Percentiles rank a stretch among this genome's conserved stretches.
Evolutionary conservation across 2,888 invertebrate species (phyloP).

Genomic region (Rutpela maculata): DNA sequence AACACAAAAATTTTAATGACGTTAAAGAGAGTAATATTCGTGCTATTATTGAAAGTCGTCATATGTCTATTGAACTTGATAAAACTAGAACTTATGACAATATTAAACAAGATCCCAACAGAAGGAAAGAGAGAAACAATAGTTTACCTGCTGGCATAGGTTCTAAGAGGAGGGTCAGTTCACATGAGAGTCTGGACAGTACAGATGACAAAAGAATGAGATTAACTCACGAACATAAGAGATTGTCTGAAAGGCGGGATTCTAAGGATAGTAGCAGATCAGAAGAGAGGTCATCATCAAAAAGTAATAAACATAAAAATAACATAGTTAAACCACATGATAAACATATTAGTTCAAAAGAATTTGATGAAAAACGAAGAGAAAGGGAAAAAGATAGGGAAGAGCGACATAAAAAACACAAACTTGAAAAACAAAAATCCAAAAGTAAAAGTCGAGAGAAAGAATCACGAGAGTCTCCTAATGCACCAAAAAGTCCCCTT

Average conservation of each 20-base stretch:
- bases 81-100: constrained; percentile 66
- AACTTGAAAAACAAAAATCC: constrained; percentile 66
- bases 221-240: constrained; percentile 75
- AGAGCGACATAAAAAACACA: constrained; percentile 68
- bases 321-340: constrained; percentile 76
- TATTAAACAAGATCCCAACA: constrained; percentile 67
- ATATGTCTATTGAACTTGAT: constrained; percentile 75
- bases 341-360: constrained; percentile 74
- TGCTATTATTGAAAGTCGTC: constrained; percentile 70
- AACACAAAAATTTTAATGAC: constrained; percentile 69
- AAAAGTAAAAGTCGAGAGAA: constrained; percentile 70
- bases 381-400: constrained; percentile 71
- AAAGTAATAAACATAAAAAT: constrained; percentile 77
- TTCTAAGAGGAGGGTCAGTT: constrained; percentile 85
- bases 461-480: constrained; percentile 65
- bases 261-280: constrained; percentile 80
- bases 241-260: constrained; percentile 79
- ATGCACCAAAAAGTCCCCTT: constrained; percentile 61
- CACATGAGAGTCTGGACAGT: constrained; percentile 81
- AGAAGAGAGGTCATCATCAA: constrained; percentile 67
- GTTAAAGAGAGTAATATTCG: constrained; percentile 59
- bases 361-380: constrained; percentile 59
- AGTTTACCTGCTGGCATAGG: constrained; percentile 81
- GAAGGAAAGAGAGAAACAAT: constrained; percentile 79
- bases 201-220: constrained; percentile 81